Evolutionary conservation across 2,113 vertebrate genomes (phyloP).

Genomic region (Thunnus thynnus): DNA sequence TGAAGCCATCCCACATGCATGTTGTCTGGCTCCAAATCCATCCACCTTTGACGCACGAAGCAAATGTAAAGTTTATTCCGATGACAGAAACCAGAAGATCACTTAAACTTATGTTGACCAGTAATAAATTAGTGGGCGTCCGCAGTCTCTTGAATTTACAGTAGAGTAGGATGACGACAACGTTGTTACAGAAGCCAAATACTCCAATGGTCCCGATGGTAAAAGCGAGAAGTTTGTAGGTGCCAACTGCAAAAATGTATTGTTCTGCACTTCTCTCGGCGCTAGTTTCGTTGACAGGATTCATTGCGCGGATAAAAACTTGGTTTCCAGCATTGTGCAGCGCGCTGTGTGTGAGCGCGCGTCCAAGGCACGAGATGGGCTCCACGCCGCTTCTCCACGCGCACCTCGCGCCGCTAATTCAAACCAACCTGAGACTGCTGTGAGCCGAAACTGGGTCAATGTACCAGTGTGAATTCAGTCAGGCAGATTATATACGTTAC

Average conservation of each 20-base stretch:
- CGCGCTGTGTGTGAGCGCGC: constrained; percentile 6
- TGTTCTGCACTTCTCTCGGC: constrained; percentile 64
- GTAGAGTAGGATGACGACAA: constrained; percentile 89
- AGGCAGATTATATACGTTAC: rapidly evolving
- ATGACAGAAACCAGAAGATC: constrained; percentile 89
- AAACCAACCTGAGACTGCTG: constrained; percentile 39
- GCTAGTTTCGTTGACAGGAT: constrained; percentile 76
- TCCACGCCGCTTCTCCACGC: constrained; percentile 26
- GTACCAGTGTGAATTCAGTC: constrained; percentile 2
- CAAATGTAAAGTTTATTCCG: constrained; percentile 90
- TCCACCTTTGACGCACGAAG: constrained; percentile 88
- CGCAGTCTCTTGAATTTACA: constrained; percentile 89
- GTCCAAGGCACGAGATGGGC: not conserved
- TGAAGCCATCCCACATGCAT: constrained; percentile 93
- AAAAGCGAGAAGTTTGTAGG: constrained; percentile 90
- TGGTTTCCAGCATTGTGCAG: constrained; percentile 69
- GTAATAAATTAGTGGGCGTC: constrained; percentile 89
- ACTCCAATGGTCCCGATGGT: constrained; percentile 88
- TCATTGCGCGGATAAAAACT: constrained; percentile 76
- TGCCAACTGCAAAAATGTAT: constrained; percentile 83
- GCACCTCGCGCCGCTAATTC: constrained; percentile 62
- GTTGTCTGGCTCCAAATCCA: constrained; percentile 90
- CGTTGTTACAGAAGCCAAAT: constrained; percentile 90
- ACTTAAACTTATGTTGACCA: constrained; percentile 91
- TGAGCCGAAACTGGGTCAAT: constrained; percentile 65